A percentile compares a stretch with the other conserved stretches of the same genome.
These are phyloP conservation scores for Ennomos erosarius DNA, from an alignment of 2,888 invertebrate species.

Conservation along the genomic window DNA sequence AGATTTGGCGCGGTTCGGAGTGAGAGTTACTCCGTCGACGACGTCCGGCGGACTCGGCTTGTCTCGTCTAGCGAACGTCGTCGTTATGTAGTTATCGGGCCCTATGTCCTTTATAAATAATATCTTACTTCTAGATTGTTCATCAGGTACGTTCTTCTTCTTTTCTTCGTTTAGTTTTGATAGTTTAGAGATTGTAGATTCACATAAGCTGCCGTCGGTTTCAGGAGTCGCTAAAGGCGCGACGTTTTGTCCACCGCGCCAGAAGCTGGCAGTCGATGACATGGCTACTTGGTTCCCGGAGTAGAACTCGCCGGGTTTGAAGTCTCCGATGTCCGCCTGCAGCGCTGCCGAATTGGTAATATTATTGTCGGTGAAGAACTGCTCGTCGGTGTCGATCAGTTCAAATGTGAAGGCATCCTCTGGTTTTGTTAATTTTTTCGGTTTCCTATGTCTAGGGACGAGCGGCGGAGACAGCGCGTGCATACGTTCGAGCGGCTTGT, in stretches of 20 bases:
- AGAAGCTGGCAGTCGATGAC: slow-evolving; percentile 72
- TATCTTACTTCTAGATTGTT: slow-evolving; percentile 82
- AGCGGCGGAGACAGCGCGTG: slow-evolving; percentile 88
- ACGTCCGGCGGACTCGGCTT: slow-evolving; percentile 61
- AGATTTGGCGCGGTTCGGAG: slow-evolving; percentile 74
- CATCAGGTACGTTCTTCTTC: slow-evolving; percentile 76
- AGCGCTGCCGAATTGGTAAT: slow-evolving; percentile 75
- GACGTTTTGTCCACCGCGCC: slow-evolving; percentile 73
- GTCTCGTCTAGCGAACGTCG: slow-evolving; percentile 84
- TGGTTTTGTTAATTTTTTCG: slow-evolving; percentile 86
- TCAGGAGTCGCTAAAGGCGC: slow-evolving; percentile 87
- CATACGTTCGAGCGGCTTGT: slow-evolving; percentile 92
- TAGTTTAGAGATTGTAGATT: slow-evolving; percentile 79
- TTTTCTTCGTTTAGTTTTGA: slow-evolving; percentile 76
- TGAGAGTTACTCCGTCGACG: slow-evolving; percentile 65
- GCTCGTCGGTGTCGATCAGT: slow-evolving; percentile 93
- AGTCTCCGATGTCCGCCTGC: slow-evolving; percentile 73
- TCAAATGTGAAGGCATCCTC: slow-evolving; percentile 94
- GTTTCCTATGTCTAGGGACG: slow-evolving; percentile 88
- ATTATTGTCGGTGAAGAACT: slow-evolving; percentile 80
- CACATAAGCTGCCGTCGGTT: slow-evolving; percentile 85
- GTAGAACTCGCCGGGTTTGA: slow-evolving; percentile 82
- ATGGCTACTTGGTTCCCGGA: slow-evolving; percentile 70
- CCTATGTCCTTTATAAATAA: slow-evolving; percentile 88
- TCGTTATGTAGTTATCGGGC: slow-evolving; percentile 90